phyloP scores from a whole-genome alignment of 2,113 vertebrate genomes.

The Cebidichthys violaceus region DNA sequence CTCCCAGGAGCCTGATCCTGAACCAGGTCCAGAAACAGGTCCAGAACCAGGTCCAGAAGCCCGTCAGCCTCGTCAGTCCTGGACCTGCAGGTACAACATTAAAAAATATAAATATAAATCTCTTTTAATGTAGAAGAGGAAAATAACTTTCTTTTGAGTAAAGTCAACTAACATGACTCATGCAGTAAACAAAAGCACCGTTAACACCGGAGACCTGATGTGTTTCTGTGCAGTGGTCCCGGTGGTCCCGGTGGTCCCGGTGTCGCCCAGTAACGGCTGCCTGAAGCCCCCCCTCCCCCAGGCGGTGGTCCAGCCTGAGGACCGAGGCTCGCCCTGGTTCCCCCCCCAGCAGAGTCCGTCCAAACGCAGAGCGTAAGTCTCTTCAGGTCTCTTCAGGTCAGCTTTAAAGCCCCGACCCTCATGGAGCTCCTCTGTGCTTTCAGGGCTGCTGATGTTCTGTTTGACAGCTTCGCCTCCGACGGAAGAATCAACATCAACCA shows the following conservation, averaged over 20 bases:
- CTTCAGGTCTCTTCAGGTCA: background rate
- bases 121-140: too few relatives aligned
- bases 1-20: constrained; percentile 61
- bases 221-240: background rate
- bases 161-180: too few relatives aligned
- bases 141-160: too few relatives aligned
- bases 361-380: constrained; percentile 74
- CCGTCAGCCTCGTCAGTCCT: constrained; percentile 67
- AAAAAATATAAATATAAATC: too few relatives aligned
- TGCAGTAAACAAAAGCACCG: too few relatives aligned
- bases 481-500: constrained; percentile 68
- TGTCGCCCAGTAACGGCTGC: constrained; percentile 54
- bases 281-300: constrained; percentile 63
- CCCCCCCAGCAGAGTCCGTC: constrained; percentile 56
- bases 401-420: accelerated
- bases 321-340: constrained; percentile 58
- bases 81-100: constrained; percentile 66
- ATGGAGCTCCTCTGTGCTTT: background rate
- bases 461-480: constrained; percentile 77
- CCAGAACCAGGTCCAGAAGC: constrained; percentile 61
- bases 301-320: constrained; percentile 51
- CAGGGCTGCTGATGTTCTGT: constrained; percentile 79
- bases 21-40: constrained; percentile 43
- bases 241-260: constrained; percentile 10
- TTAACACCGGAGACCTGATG: background rate